phyloP scores from a whole-genome alignment of 2,113 vertebrate species.

The Macaca fascicularis region DNA sequence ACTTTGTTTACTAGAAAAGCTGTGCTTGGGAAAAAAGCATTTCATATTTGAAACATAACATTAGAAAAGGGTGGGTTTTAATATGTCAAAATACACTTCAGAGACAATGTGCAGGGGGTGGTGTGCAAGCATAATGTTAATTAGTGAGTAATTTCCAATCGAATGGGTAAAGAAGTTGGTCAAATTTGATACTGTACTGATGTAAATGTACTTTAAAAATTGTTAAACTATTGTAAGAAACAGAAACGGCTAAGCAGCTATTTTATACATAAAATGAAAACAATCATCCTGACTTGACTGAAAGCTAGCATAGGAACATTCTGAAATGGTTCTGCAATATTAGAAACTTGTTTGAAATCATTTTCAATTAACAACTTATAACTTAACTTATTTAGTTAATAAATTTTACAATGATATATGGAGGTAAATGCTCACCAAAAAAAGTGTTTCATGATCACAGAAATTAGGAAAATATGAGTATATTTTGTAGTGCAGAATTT shows the following conservation, averaged over 20 bases:
- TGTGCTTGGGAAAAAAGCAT: background rate
- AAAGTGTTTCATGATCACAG: background rate
- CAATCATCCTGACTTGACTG: background rate
- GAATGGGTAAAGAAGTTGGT: background rate
- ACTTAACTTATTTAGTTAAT: background rate
- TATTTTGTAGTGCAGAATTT: background rate
- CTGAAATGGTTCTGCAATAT: background rate
- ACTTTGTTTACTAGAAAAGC: slow-evolving; percentile 38
- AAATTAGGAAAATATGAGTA: background rate
- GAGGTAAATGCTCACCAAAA: background rate
- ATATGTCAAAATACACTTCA: slow-evolving; percentile 46
- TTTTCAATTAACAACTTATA: background rate
- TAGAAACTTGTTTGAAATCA: background rate
- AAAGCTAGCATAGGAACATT: background rate
- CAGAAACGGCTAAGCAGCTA: background rate
- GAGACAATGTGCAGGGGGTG: background rate
- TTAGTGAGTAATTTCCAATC: slow-evolving; percentile 1
- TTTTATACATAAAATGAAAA: background rate
- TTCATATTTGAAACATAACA: slow-evolving; percentile 38
- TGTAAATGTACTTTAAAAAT: background rate
- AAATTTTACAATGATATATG: background rate
- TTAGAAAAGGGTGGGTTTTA: slow-evolving; percentile 22
- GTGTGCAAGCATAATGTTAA: background rate
- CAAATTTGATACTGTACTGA: background rate
- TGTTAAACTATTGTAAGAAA: background rate